Conservation (phyloP, 2,113 vertebrate genomes). For the Archocentrus centrarchus region DNA sequence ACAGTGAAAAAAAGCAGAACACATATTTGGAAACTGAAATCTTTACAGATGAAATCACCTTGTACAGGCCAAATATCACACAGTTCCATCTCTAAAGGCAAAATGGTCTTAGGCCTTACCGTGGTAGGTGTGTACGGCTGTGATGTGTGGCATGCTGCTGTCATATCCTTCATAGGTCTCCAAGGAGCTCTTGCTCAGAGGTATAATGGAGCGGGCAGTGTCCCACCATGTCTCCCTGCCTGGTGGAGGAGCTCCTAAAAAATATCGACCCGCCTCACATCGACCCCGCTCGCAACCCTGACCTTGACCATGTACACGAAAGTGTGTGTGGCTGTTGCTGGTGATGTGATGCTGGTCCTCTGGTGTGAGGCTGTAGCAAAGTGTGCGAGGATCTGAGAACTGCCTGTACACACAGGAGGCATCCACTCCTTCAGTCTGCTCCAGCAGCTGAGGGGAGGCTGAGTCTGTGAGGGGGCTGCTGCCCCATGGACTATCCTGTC, state of each 20-base stretch:
- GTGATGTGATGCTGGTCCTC: constrained; percentile 82
- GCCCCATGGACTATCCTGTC: constrained; percentile 95
- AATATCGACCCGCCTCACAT: constrained; percentile 94
- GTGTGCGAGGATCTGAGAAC: constrained; percentile 82
- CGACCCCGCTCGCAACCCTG: constrained; percentile 89
- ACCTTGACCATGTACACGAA: constrained; percentile 71
- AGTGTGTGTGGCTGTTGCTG: constrained; percentile 79
- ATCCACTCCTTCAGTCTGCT: constrained; percentile 84
- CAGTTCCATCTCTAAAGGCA: not conserved
- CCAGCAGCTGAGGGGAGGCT: constrained; percentile 91
- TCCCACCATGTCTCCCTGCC: constrained; percentile 92
- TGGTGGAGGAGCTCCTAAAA: constrained; percentile 87
- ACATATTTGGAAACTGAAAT: too few species aligned
- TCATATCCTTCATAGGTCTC: constrained; percentile 89
- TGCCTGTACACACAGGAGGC: constrained; percentile 90
- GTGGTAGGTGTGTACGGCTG: constrained; percentile 87
- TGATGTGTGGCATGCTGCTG: constrained; percentile 86
- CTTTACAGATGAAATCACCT: too few species aligned
- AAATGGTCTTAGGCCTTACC: constrained; percentile 78
- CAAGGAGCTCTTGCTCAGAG: constrained; percentile 86
- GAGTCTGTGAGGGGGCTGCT: constrained; percentile 91
- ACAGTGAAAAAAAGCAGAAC: too few species aligned
- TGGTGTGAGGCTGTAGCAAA: constrained; percentile 84
- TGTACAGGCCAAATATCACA: not conserved
- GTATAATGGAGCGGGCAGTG: constrained; percentile 81